phyloP scores from a whole-genome alignment of 2,797 vertebrate genomes.

The Coilia nasus region DNA sequence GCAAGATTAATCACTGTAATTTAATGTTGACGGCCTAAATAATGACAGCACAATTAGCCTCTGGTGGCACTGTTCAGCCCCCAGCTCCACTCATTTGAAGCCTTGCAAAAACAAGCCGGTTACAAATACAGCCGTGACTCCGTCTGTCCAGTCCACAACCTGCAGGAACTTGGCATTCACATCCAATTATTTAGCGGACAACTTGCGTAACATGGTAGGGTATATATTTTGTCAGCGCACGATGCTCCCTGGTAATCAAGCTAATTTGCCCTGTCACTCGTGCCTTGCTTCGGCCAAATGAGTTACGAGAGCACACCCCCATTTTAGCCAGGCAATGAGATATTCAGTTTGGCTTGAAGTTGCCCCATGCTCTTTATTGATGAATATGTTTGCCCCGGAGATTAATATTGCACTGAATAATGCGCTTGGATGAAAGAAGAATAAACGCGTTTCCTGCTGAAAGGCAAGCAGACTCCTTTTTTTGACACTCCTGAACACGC shows the following conservation, averaged over 20 bases:
- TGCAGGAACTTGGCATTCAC: slow-evolving; percentile 4
- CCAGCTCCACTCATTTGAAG: neutral
- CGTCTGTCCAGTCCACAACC: neutral
- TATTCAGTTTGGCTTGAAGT: neutral
- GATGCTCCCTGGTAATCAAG: slow-evolving; percentile 4
- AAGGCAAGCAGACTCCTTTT: neutral
- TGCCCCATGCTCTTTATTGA: neutral
- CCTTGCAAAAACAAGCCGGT: neutral
- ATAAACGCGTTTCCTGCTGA: neutral
- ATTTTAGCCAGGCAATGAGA: neutral
- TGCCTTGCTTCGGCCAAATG: neutral
- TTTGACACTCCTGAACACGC: neutral
- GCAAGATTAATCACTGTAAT: slow-evolving; percentile 24
- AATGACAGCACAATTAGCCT: slow-evolving; percentile 19
- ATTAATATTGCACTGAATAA: neutral
- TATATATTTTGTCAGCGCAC: slow-evolving; percentile 9
- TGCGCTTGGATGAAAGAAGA: neutral
- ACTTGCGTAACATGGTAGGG: neutral
- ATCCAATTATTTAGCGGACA: neutral
- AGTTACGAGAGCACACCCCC: neutral
- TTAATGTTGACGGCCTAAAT: slow-evolving; percentile 26
- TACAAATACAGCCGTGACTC: neutral
- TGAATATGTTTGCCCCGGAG: neutral
- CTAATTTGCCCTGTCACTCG: neutral
- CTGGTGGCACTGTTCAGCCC: neutral